Evolutionary conservation across 2,888 invertebrate species (phyloP).

Genomic region (Gisinianus flammeolus): DNA sequence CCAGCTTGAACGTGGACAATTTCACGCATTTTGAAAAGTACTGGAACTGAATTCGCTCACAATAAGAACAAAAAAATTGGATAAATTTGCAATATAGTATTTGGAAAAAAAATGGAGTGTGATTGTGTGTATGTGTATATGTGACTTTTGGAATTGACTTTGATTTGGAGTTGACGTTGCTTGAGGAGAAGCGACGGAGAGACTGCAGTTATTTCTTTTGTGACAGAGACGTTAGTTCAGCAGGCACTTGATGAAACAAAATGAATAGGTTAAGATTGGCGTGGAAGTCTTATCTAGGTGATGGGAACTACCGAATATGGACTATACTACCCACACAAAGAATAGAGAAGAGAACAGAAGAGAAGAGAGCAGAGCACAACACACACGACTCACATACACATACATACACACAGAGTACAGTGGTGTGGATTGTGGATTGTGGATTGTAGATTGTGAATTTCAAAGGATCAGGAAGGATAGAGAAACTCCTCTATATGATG

Average conservation of each 20-base stretch:
- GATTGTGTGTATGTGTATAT: neutral
- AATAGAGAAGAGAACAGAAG: neutral
- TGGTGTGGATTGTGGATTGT: neutral
- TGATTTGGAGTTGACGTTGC: slow-evolving; percentile 8
- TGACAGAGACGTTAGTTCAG: slow-evolving; percentile 39
- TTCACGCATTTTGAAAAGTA: slow-evolving; percentile 66
- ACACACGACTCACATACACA: neutral
- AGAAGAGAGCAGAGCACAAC: neutral
- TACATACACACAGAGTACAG: neutral
- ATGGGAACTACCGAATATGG: slow-evolving; percentile 42
- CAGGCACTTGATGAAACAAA: slow-evolving; percentile 38
- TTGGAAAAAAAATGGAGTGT: neutral
- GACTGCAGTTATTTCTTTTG: slow-evolving; percentile 39
- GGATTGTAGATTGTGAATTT: neutral
- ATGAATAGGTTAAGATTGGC: slow-evolving; percentile 41
- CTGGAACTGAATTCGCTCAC: slow-evolving; percentile 13
- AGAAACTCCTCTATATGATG: slow-evolving; percentile 7
- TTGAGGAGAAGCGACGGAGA: slow-evolving; percentile 23
- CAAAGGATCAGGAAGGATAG: slow-evolving; percentile 19
- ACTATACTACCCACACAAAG: slow-evolving; percentile 39
- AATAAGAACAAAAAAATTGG: neutral
- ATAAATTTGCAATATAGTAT: neutral
- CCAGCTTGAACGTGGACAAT: slow-evolving; percentile 96
- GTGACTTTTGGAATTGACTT: neutral
- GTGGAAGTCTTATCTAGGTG: slow-evolving; percentile 42